Evolutionary conservation across 2,797 vertebrate species (phyloP), one percentile per base, ranked within the genome.

Genomic region (Brotula barbata): DNA sequence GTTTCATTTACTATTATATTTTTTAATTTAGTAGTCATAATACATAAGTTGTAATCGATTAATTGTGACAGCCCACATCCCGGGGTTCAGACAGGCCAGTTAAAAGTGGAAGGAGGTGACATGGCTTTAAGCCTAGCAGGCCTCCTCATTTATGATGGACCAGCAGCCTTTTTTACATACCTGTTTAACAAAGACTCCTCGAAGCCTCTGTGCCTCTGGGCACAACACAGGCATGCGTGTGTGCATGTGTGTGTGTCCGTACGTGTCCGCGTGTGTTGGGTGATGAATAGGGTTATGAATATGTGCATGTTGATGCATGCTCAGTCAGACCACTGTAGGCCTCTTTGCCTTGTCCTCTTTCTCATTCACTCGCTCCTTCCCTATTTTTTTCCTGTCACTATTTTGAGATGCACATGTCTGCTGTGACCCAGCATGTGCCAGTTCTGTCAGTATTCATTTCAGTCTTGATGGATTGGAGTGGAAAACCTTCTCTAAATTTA

Each of bases 381-480:
- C 7, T 7, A 4, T 59, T 55, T 78, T 78, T 79, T 45, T 48
- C 37, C 49, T 53, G 14, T 65, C 81, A 77, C 74, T 89, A 85
- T 88, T 85, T 85, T 63, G 53, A 85, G 82, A 78, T 21, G 49
- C 85, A 83, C 85, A 79, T 85, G 87, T 69, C 64, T 43, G 55
- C 75, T 17, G 34, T 61, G 75, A 82, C 77, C 79, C 73, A 42
- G 69, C 82, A 84, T 22, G 78, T 88, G 85, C 62, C 7, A 1
- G 66, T 84, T 80, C 74, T 83, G 74, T 84, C 73, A 78, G 72
- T 71, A 80, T 78, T 67, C 69, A 60, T 77, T 70, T 68, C 14
- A 1, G 58, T 58, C 67, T 75, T 17, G 7, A 49, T 14, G 25
- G 62, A 70, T 75, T 16, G 10, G 2, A 37, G 60, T 55, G 43